Evolutionary conservation across 2,888 invertebrate genomes (phyloP), one percentile per base, ranked within the genome.

Genomic region (Plebejus anna): DNA sequence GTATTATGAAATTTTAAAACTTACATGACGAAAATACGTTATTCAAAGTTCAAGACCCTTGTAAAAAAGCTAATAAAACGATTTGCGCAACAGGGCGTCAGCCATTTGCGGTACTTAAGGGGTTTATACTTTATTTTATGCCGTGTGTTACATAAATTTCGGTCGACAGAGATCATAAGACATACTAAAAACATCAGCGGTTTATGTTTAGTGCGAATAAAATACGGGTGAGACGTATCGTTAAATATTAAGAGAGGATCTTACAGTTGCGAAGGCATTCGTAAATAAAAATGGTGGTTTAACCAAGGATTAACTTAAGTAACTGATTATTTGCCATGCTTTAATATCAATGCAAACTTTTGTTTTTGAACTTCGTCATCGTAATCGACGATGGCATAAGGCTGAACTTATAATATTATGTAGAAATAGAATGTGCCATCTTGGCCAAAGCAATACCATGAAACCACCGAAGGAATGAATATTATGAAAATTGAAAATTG

Each of bases 81-180:
- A 13, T 66, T 66, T 66, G 32, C 66, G 66, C 66, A 66, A 66
- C 28, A 66, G 13, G 66, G 32, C 32, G 28, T 61, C 11, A 9
- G 32, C 66, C 66, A 66, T 32, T 36, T 13, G 66, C 66, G 66
- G 66, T 36, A 66, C 36, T 66, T 66, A 66, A 28, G 66, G 66
- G 66, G 66, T 66, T 66, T 66, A 66, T 66, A 66, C 5, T 66
- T 66, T 66, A 66, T 66, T 66, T 66, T 66, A 66, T 66, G 66
- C 32, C 66, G 4, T 36, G 13, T 6, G 66, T 66, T 66, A 66
- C 66, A 66, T 36, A 66, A 36, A 66, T 66, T 66, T 66, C 22
- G 66, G 66, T 66, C 66, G 66, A 66, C 66, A 66, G 66, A 66
- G 13, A 66, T 66, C 66, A 66, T 66, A 66, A 66, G 36, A 32